A percentile compares a stretch with the other conserved stretches of the same genome.
Conservation (phyloP, 1,140 invertebrate genomes). For the Heliconius eleuchia region DNA sequence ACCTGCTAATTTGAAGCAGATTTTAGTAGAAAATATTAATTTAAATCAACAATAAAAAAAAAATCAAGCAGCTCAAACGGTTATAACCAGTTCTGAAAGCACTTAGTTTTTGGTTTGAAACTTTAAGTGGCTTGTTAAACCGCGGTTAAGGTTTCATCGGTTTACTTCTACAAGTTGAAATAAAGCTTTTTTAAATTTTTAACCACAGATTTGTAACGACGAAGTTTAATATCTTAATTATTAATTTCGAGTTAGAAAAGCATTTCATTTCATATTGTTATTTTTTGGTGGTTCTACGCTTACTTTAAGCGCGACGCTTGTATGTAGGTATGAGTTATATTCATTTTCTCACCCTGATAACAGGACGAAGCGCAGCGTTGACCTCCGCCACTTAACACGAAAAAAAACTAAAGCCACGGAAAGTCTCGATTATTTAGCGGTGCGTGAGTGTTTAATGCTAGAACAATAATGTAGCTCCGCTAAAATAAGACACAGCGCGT, state of each 20-base stretch:
- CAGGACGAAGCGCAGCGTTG: too few relatives aligned
- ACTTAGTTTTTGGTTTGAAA: conserved; percentile 5
- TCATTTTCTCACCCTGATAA: too few relatives aligned
- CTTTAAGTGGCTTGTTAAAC: conserved; percentile 12
- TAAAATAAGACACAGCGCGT: too few relatives aligned
- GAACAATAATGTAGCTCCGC: too few relatives aligned
- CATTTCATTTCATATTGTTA: not conserved
- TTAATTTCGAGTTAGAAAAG: not conserved
- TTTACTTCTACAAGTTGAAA: not conserved
- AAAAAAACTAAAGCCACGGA: too few relatives aligned
- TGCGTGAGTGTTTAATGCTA: too few relatives aligned
- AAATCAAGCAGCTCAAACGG: not conserved
- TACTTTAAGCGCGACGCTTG: too few relatives aligned
- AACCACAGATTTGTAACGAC: not conserved
- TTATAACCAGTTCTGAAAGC: conserved; percentile 6
- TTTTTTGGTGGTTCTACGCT: too few relatives aligned
- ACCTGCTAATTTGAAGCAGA: not conserved
- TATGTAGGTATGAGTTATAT: too few relatives aligned
- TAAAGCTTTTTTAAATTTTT: not conserved
- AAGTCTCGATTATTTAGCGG: too few relatives aligned
- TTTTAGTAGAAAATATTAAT: too few relatives aligned
- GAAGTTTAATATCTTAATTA: not conserved
- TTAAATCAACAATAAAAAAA: not conserved
- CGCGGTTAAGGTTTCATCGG: not conserved
- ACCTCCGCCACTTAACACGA: too few relatives aligned